Conservation (phyloP, 2,797 vertebrate genomes). For the Atherinosoma microstoma region DNA sequence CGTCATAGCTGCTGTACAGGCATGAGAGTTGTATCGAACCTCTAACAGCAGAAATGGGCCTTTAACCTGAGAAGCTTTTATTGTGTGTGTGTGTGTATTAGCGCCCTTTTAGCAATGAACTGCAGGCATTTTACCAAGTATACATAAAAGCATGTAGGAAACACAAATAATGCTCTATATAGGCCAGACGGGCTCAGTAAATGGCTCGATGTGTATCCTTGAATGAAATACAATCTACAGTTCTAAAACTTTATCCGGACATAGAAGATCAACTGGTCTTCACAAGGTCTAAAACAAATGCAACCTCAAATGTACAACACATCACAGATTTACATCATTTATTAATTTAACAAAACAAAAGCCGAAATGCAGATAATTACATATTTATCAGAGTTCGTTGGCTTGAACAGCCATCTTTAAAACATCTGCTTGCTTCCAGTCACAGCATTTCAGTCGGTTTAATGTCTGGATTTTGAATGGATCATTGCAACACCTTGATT, state of each 20-base stretch:
- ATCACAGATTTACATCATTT: background rate
- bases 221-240: background rate
- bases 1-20: background rate
- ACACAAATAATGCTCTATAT: background rate
- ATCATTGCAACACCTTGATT: background rate
- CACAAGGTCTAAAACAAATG: background rate
- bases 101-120: conserved; percentile 2
- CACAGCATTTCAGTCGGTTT: too few species aligned
- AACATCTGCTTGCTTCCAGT: too few species aligned
- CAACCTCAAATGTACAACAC: background rate
- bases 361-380: background rate
- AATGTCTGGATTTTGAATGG: background rate
- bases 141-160: background rate
- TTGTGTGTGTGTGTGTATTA: background rate
- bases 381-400: background rate
- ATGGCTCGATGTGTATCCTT: background rate
- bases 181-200: background rate
- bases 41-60: background rate
- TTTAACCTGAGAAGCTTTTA: conserved; percentile 1
- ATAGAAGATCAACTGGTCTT: background rate
- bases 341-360: background rate
- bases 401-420: too few species aligned
- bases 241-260: background rate
- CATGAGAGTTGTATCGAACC: background rate
- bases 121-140: background rate